Evolutionary conservation across 2,113 vertebrate genomes (phyloP).

Genomic region (Nannobrachium achirus): DNA sequence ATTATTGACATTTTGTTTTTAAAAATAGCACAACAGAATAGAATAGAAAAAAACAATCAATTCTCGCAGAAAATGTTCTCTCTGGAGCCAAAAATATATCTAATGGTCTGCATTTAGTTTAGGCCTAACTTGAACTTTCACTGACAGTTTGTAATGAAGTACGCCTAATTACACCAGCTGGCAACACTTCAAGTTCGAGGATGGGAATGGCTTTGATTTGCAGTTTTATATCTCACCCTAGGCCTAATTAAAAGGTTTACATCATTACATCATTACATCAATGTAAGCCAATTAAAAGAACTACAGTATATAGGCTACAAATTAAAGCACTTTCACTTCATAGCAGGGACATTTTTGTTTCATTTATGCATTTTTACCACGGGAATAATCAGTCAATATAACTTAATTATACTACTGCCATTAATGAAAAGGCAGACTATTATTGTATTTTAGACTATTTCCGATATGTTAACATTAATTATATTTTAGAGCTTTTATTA

Average conservation of each 20-base stretch:
- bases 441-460: neutral
- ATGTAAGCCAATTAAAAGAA: neutral
- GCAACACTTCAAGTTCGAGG: neutral
- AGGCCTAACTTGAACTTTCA: neutral
- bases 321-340: neutral
- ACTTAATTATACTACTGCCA: neutral
- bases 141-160: neutral
- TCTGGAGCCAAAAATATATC: neutral
- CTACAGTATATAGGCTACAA: neutral
- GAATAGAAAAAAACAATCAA: neutral
- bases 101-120: neutral
- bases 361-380: neutral
- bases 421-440: neutral
- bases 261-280: neutral
- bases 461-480: no score
- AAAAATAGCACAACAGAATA: neutral
- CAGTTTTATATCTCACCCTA: neutral
- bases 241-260: conserved; percentile 2
- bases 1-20: neutral
- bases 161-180: neutral
- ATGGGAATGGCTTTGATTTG: neutral
- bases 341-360: neutral
- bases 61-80: neutral
- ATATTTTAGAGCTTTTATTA: no score
- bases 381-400: neutral